Percentiles rank a stretch among this genome's conserved stretches.
Evolutionary conservation across 2,888 invertebrate species (phyloP).

Genomic region (Cheilosia vulpina): DNA sequence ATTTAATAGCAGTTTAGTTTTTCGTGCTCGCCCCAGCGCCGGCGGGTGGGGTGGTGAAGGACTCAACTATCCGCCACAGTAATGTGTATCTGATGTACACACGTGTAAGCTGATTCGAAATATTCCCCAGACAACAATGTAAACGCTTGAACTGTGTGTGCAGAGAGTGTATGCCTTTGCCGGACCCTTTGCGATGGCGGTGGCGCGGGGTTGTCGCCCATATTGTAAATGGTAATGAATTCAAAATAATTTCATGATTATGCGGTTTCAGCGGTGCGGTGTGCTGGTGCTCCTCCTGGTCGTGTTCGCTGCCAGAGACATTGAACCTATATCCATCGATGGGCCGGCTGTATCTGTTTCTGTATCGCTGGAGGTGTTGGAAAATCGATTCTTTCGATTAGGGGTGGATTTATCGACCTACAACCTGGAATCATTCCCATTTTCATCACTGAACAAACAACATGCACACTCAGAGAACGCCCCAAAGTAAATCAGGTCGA

Average conservation of each 20-base stretch:
- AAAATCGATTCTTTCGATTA: conserved; percentile 65
- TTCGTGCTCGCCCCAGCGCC: background rate
- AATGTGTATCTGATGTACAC: conserved; percentile 56
- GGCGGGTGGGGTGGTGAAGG: background rate
- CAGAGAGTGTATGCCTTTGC: conserved; percentile 14
- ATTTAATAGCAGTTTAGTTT: conserved; percentile 63
- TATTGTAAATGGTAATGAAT: conserved; percentile 66
- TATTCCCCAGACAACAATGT: conserved; percentile 65
- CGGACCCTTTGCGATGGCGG: no score
- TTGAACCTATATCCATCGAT: conserved; percentile 37
- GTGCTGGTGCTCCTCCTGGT: conserved; percentile 15
- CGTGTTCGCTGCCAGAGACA: conserved; percentile 21
- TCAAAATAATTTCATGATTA: conserved; percentile 68
- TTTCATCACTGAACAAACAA: conserved; percentile 32
- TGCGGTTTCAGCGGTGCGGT: conserved; percentile 50
- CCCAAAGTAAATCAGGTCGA: conserved; percentile 58
- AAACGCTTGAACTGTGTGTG: conserved; percentile 48
- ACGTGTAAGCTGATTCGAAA: conserved; percentile 41
- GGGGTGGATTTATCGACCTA: conserved; percentile 65
- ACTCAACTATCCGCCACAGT: conserved; percentile 20
- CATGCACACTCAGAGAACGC: conserved; percentile 18
- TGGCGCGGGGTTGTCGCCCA: conserved; percentile 11
- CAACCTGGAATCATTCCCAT: conserved; percentile 47
- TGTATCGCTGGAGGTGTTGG: conserved; percentile 57
- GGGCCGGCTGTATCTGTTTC: conserved; percentile 12